These are phyloP conservation scores for Chirona hameri DNA, from an alignment of 2,888 invertebrate species.

Conservation along the genomic window DNA sequence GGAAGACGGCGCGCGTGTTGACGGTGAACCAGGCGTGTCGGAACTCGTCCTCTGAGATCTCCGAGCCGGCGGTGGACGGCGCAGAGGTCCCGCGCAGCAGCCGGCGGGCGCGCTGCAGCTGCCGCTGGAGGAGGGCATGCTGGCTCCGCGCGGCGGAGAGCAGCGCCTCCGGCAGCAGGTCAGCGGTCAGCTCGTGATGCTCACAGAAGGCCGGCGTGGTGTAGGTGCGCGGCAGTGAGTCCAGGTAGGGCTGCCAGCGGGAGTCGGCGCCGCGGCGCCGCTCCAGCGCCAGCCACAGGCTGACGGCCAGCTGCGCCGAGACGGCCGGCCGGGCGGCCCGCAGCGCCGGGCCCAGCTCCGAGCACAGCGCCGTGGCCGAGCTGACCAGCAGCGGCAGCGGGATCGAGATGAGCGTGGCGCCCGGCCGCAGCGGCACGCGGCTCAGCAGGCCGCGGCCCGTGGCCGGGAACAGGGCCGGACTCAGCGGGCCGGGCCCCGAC, in stretches of 20 bases:
- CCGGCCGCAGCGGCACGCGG: slow-evolving; percentile 53
- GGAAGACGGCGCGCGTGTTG: slow-evolving; percentile 78
- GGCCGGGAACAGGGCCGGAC: slow-evolving; percentile 56
- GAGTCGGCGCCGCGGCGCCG: slow-evolving; percentile 56
- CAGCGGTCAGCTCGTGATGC: slow-evolving; percentile 51
- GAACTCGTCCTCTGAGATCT: slow-evolving; percentile 56
- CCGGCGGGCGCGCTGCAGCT: background rate
- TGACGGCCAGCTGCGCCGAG: slow-evolving; percentile 67
- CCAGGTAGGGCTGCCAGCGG: slow-evolving; percentile 62
- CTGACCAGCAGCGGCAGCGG: slow-evolving; percentile 54
- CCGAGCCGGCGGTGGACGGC: background rate
- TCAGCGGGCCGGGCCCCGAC: slow-evolving; percentile 48
- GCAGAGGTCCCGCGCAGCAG: background rate
- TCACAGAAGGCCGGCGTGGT: slow-evolving; percentile 66
- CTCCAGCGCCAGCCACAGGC: slow-evolving; percentile 68
- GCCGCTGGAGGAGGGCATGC: background rate
- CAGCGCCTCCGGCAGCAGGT: background rate
- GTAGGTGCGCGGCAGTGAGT: slow-evolving; percentile 64
- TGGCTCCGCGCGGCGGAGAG: background rate
- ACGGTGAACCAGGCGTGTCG: slow-evolving; percentile 80
- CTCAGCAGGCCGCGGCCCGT: slow-evolving; percentile 74
- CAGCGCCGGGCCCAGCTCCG: slow-evolving; percentile 37
- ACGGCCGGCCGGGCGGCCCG: slow-evolving; percentile 39
- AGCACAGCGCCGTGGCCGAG: slow-evolving; percentile 33
- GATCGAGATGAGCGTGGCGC: slow-evolving; percentile 57